Evolutionary conservation across 2,113 vertebrate genomes (phyloP), one percentile per base, ranked within the genome.

Genomic region (Gobiocypris rarus): DNA sequence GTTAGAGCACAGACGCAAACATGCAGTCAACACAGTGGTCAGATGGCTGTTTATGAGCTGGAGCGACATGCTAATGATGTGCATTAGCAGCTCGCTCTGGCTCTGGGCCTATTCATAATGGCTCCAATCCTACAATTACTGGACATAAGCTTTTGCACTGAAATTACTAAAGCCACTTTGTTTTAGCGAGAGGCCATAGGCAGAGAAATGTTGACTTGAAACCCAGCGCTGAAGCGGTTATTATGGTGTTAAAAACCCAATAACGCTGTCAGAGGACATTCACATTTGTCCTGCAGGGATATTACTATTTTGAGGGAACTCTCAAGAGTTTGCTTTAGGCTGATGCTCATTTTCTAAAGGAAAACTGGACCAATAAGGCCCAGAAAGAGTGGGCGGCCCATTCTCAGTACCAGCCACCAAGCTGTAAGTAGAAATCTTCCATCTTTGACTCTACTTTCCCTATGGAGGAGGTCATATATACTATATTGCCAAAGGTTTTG

Each of bases 141-240:
- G 75, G 56, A 71, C 76, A 50, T 71, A n/a, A 63, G 43, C 54
- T 41, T 61, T 59, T 1, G 3, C 67, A 31, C 50, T 61, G 26
- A 43, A 80, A 84, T 79, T 84, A 80, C 65, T 70, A 38, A 52
- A 50, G 50, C 48, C 48, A 81, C 63, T 70, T 56, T 70, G 79
- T 69, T 81, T 70, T 54, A 67, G 61, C 13, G 9, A 81, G 69
- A 70, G 65, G 28, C 79, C 79, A 70, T 34, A 54, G 79, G 31
- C 19, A 1, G 63, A 38, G 48, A 38, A 24, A 81, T 70, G 65
- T 81, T 81, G 43, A 81, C 79, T 65, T 81, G 63, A 81, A 22
- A 81, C 48, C 48, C 26, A 52, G 63, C 6, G 0, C 28, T 9
- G 48, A 52, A 81, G 61, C 5, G 24, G 78, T 81, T 81, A 61